Evolutionary conservation across 2,888 invertebrate genomes (phyloP).

Genomic region (Leucophenga maculata): DNA sequence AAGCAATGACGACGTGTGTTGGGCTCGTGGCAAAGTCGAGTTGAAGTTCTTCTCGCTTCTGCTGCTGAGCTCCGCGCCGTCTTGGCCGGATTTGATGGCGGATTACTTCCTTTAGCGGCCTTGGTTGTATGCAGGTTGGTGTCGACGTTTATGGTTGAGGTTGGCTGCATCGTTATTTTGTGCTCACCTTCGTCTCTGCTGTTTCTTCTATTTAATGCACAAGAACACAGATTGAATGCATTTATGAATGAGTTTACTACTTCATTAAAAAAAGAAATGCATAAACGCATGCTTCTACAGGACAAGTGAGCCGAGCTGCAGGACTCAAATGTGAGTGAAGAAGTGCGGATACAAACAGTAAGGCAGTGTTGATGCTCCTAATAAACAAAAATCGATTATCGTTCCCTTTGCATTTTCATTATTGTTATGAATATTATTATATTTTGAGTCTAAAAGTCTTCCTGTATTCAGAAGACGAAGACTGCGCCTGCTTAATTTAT

Average conservation of each 20-base stretch:
- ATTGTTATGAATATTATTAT: constrained; percentile 65
- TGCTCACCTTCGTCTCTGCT: constrained; percentile 5
- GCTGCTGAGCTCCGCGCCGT: constrained; percentile 19
- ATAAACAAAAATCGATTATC: constrained; percentile 73
- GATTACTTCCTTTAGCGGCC: neutral
- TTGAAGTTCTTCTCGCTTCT: constrained; percentile 23
- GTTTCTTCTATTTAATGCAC: constrained; percentile 27
- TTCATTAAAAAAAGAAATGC: constrained; percentile 67
- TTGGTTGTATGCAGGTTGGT: neutral
- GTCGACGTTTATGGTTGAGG: constrained; percentile 7
- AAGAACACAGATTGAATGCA: constrained; percentile 55
- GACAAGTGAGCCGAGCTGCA: constrained; percentile 38
- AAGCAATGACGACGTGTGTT: constrained; percentile 59
- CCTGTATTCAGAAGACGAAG: constrained; percentile 35
- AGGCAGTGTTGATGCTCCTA: constrained; percentile 43
- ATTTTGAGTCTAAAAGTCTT: constrained; percentile 56
- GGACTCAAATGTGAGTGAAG: constrained; percentile 28
- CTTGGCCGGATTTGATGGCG: constrained; percentile 6
- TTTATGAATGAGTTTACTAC: constrained; percentile 73
- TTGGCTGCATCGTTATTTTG: neutral
- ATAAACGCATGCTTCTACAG: constrained; percentile 9
- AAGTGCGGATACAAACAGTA: constrained; percentile 40
- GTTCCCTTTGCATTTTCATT: constrained; percentile 62
- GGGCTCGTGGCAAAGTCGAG: constrained; percentile 64
- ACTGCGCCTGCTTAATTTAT: constrained; percentile 65